Evolutionary conservation across 2,797 vertebrate species (phyloP), one percentile per base, ranked within the genome.

Genomic region (Tangara arthus): DNA sequence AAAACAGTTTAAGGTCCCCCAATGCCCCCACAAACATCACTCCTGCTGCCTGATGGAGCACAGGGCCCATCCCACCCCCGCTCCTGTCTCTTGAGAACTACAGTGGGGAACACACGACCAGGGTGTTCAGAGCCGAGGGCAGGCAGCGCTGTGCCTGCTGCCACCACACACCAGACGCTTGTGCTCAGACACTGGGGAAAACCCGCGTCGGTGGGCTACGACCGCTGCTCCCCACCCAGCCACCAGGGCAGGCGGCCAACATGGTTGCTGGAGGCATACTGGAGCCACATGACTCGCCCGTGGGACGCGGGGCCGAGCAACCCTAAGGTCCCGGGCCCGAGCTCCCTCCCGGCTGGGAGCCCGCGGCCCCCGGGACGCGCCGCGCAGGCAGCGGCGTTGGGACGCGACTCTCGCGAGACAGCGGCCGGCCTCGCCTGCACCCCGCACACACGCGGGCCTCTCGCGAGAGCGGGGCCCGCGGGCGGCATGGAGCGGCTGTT

Each of bases 401-500:
- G 2, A 3, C 5, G 4, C 11, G 2, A 20, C 55, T 96, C 93
- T 95, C 97, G 95, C 97, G 97, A 96, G 94, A 97, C 15, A 7
- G 4, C 8, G 7, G 14, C 8, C 30, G 30, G 20, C 16, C 15
- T 9, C 6, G 2, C 11, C 15, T 3, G 6, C 9, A 0, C 2
- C 3, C 6, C 5, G 9, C 28, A 3, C 34, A 4, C 7, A 3
- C 15, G 0, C 6, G 12, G 15, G 12, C 3, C 13, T 59, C 56
- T 68, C 85, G 76, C 73, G 92, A 64, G 65, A 70, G 1, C 3
- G 0, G 41, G 1, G 1, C 2, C 4, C 1, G 8, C 16, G 1
- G 9, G 1, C 2, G 61, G 11, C 59, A 94, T 95, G 63, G 94
- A 97, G 91, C 97, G 94, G 47, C 73, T 99, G 0, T 99, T 99